phyloP scores from a whole-genome alignment of 2,113 vertebrate species.

The Gymnorhina tibicen region DNA sequence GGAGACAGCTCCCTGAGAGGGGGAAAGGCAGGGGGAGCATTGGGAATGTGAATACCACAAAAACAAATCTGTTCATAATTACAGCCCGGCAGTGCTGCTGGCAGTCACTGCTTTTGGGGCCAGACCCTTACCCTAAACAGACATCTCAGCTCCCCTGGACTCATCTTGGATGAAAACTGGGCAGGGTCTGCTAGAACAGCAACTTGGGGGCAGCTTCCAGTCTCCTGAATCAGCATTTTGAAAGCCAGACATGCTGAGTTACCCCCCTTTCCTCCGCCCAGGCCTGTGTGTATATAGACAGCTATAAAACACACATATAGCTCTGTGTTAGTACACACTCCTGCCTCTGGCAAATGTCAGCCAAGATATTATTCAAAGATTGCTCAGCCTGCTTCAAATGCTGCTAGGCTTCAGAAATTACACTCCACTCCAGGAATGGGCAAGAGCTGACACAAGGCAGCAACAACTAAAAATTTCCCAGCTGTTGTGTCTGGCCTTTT shows the following conservation, averaged over 20 bases:
- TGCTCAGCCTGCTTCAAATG: not conserved
- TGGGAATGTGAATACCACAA: not conserved
- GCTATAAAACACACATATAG: not conserved
- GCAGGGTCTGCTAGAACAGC: not conserved
- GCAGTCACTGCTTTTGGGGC: not conserved
- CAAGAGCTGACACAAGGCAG: conserved; percentile 45
- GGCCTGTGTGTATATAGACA: not conserved
- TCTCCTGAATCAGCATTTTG: conserved; percentile 48
- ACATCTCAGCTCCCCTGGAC: not conserved
- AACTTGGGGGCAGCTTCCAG: not conserved
- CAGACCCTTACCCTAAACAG: not conserved
- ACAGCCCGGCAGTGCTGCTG: not conserved
- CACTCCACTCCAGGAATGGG: not conserved
- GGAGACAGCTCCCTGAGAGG: not conserved
- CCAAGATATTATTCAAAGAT: conserved; percentile 11
- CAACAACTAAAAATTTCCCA: conserved; percentile 18
- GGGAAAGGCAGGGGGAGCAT: not conserved
- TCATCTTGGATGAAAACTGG: not conserved
- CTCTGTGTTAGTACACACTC: not conserved
- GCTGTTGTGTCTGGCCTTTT: conserved; percentile 54
- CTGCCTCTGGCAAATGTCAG: not conserved
- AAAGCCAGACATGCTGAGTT: not conserved
- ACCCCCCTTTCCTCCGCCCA: not conserved
- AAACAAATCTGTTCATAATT: conserved; percentile 16
- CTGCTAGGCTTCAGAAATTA: conserved; percentile 25